A percentile compares a stretch with the other conserved stretches of the same genome.
Evolutionary conservation across 2,797 vertebrate genomes (phyloP).

Genomic region (Gymnopithys bicolor): DNA sequence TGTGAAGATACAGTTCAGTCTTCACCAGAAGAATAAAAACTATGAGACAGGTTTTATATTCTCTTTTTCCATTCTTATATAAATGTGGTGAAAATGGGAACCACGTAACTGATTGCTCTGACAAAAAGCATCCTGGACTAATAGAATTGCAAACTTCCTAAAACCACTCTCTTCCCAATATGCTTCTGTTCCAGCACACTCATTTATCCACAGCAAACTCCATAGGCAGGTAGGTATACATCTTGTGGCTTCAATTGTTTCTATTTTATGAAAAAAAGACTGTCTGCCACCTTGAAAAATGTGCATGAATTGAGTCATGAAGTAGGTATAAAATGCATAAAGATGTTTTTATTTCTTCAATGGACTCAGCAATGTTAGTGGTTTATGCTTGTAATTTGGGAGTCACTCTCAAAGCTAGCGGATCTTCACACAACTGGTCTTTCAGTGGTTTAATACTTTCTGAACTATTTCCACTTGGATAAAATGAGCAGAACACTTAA

Average conservation of each 20-base stretch:
- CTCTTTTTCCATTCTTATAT: background rate
- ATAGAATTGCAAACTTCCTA: conserved; percentile 32
- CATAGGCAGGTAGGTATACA: background rate
- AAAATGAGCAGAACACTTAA: background rate
- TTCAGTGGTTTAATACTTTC: background rate
- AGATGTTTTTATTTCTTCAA: background rate
- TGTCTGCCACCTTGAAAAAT: background rate
- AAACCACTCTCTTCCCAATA: conserved; percentile 23
- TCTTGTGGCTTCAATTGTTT: background rate
- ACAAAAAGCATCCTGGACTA: conserved; percentile 12
- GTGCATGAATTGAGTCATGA: background rate
- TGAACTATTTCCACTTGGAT: background rate
- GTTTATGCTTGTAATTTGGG: background rate
- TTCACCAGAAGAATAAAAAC: background rate
- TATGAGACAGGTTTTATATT: background rate
- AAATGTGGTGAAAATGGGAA: conserved; percentile 2
- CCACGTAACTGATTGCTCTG: background rate
- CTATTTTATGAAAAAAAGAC: background rate
- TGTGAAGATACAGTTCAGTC: background rate
- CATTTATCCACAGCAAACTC: background rate
- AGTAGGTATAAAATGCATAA: background rate
- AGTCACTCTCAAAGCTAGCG: background rate
- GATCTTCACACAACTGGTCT: background rate
- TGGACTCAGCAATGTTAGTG: background rate
- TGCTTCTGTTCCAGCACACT: background rate